phyloP scores from a whole-genome alignment of 2,888 invertebrate species.

The Fabriciana adippe region DNA sequence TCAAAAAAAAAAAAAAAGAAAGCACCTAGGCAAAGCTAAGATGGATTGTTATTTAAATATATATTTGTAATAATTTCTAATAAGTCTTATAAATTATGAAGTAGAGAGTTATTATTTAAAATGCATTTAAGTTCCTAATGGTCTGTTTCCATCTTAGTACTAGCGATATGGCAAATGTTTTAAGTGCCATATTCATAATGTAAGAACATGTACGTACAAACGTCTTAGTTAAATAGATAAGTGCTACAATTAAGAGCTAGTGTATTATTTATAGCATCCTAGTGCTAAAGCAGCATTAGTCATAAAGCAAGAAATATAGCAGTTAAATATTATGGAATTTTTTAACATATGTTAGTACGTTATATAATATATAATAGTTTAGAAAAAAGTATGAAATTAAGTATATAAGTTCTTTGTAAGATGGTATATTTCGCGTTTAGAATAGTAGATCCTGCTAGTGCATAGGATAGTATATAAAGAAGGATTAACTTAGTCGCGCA shows the following conservation, averaged over 20 bases:
- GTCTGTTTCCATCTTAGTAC: conserved; percentile 22
- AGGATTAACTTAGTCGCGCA: too few relatives aligned
- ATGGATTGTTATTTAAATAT: too few relatives aligned
- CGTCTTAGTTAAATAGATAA: conserved; percentile 29
- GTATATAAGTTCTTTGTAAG: too few relatives aligned
- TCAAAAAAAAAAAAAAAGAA: too few relatives aligned
- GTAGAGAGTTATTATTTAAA: neutral
- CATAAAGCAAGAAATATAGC: neutral
- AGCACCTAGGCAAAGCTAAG: too few relatives aligned
- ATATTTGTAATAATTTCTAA: too few relatives aligned
- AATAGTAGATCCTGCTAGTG: too few relatives aligned
- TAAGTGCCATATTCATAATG: conserved; percentile 36
- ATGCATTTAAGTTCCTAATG: conserved; percentile 15
- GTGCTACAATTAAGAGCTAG: conserved; percentile 21
- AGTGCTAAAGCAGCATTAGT: neutral
- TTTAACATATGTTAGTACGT: neutral
- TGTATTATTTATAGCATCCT: conserved; percentile 22
- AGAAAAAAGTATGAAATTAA: too few relatives aligned
- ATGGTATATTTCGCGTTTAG: too few relatives aligned
- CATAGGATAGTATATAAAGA: too few relatives aligned
- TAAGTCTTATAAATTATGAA: neutral
- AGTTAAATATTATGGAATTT: neutral
- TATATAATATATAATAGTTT: too few relatives aligned
- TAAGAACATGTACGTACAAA: conserved; percentile 19
- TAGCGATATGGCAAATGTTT: conserved; percentile 28